A percentile compares a stretch with the other conserved stretches of the same genome.
phyloP scores from a whole-genome alignment of 35 echinoderm and acorn worm genomes.

The Strongylocentrotus purpuratus region DNA sequence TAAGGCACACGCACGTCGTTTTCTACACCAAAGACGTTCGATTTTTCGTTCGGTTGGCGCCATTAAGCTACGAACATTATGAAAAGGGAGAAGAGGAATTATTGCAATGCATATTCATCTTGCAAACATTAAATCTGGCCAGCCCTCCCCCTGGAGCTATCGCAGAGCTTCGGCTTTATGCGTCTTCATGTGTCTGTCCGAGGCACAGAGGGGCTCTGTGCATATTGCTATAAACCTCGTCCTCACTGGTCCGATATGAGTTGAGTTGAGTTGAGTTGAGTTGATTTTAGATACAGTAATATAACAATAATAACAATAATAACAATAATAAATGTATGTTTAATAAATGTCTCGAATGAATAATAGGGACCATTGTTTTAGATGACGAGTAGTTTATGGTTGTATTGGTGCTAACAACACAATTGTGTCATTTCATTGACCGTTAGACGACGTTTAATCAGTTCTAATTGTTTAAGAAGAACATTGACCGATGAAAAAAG shows the following conservation, averaged over 20 bases:
- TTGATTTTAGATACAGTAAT: too few relatives aligned
- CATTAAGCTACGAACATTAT: slow-evolving; percentile 29
- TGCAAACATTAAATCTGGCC: slow-evolving; percentile 14
- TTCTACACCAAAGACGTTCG: slow-evolving; percentile 14
- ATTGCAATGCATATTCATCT: slow-evolving; percentile 35
- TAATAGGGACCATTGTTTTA: too few relatives aligned
- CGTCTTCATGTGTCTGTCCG: slow-evolving; percentile 21
- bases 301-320: too few relatives aligned
- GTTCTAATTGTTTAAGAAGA: too few relatives aligned
- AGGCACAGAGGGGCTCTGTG: neutral
- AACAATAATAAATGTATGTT: too few relatives aligned
- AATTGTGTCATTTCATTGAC: too few relatives aligned
- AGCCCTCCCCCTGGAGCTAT: neutral
- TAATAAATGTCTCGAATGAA: too few relatives aligned
- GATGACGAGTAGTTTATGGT: too few relatives aligned
- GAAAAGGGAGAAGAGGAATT: slow-evolving; percentile 26
- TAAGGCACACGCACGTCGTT: slow-evolving; percentile 27
- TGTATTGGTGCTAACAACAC: too few relatives aligned
- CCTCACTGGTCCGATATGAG: neutral
- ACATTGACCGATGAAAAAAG: too few relatives aligned
- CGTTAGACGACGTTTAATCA: too few relatives aligned
- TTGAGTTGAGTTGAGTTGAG: too few relatives aligned
- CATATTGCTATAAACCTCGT: neutral
- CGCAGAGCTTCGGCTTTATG: neutral
- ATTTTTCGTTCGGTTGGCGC: slow-evolving; percentile 24